A percentile compares a stretch with the other conserved stretches of the same genome.
Evolutionary conservation across 2,797 vertebrate genomes (phyloP).

Genomic region (Sitta carolinensis): DNA sequence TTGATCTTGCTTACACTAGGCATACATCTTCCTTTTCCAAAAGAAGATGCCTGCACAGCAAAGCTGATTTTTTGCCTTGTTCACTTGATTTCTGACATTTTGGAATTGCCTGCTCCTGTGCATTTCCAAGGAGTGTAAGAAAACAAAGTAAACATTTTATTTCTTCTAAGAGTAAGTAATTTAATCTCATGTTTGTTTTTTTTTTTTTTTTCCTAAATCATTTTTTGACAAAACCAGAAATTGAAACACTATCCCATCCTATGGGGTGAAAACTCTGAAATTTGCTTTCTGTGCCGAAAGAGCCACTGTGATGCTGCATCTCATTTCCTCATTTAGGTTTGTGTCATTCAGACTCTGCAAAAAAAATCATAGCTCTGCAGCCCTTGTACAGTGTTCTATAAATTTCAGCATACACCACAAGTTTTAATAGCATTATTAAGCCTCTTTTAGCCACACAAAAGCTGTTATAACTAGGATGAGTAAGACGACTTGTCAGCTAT

Average conservation of each 20-base stretch:
- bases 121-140: neutral
- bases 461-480: neutral
- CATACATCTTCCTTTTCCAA: neutral
- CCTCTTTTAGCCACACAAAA: neutral
- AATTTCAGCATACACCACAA: neutral
- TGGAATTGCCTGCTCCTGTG: neutral
- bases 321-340: neutral
- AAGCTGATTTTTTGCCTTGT: neutral
- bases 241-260: neutral
- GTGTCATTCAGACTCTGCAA: neutral
- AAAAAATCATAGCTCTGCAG: neutral
- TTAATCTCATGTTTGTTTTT: neutral
- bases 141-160: neutral
- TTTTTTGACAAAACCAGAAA: neutral
- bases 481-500: neutral
- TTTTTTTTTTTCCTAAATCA: accelerated
- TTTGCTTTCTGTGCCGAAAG: neutral
- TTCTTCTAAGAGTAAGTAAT: neutral
- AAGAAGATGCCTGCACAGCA: neutral
- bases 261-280: neutral
- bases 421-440: neutral
- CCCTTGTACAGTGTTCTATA: neutral
- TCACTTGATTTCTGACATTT: neutral
- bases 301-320: neutral
- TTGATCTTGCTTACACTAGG: neutral